Conservation (phyloP, 2,888 invertebrate genomes). For the Drosophila diplacantha region DNA sequence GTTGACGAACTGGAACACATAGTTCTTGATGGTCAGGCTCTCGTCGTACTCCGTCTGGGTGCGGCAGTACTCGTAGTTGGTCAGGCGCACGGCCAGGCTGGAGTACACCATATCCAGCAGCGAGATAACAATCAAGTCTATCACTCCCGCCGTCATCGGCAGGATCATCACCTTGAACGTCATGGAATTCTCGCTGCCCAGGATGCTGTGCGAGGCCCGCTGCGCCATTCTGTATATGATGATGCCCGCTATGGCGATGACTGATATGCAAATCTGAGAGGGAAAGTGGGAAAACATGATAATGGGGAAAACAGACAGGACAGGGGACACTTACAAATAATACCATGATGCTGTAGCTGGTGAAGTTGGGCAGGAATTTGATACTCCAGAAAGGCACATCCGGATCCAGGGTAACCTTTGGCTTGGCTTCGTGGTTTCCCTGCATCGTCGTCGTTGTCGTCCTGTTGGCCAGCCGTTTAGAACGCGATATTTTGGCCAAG, state of each 20-base stretch:
- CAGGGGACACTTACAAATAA: constrained; percentile 74
- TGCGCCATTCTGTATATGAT: constrained; percentile 87
- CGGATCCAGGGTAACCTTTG: constrained; percentile 80
- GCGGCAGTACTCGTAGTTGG: constrained; percentile 86
- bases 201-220: constrained; percentile 80
- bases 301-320: too few species aligned
- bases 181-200: constrained; percentile 79
- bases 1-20: constrained; percentile 92
- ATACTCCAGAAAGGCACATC: constrained; percentile 87
- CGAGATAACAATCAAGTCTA: constrained; percentile 88
- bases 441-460: neutral
- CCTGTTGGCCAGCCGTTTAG: constrained; percentile 73
- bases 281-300: neutral
- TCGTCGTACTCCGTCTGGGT: constrained; percentile 93
- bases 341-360: constrained; percentile 83
- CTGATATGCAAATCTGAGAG: constrained; percentile 82
- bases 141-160: constrained; percentile 86
- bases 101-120: constrained; percentile 85
- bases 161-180: constrained; percentile 83
- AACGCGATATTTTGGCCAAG: constrained; percentile 81
- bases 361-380: constrained; percentile 83
- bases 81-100: constrained; percentile 82
- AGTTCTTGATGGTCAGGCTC: constrained; percentile 90
- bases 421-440: constrained; percentile 5
- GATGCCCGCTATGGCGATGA: constrained; percentile 86